Evolutionary conservation across 2,113 vertebrate species (phyloP).

Genomic region (Megalops atlanticus): DNA sequence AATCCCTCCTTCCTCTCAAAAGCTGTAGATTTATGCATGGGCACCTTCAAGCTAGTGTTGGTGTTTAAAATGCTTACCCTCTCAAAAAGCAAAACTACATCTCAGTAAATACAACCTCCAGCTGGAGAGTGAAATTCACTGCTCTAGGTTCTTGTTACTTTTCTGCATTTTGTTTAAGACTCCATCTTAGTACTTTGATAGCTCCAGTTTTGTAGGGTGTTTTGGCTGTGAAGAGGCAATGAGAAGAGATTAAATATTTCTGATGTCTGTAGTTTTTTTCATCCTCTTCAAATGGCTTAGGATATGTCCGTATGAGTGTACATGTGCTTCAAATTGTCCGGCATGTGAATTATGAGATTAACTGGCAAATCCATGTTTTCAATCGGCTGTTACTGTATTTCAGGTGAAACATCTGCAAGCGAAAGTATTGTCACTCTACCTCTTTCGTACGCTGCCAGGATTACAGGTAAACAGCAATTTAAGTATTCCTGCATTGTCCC

Average conservation of each 20-base stretch:
- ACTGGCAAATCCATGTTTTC: neutral
- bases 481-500: neutral
- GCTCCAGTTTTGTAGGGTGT: neutral
- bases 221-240: neutral
- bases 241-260: neutral
- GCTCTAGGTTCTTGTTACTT: neutral
- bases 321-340: too few species aligned
- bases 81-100: neutral
- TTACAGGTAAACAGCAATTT: neutral
- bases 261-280: too few species aligned
- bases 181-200: neutral
- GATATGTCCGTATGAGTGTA: too few species aligned
- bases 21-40: neutral
- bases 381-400: neutral
- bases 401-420: neutral
- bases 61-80: neutral
- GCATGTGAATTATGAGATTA: too few species aligned
- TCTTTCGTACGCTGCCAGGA: neutral
- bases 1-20: constrained; percentile 8
- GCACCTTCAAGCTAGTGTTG: neutral
- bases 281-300: too few species aligned
- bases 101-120: neutral
- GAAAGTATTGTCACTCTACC: neutral
- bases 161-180: neutral
- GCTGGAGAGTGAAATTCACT: neutral